Percentiles rank a stretch among this genome's conserved stretches.
phyloP scores from a whole-genome alignment of 2,113 vertebrate species.

The Drymodes brunneopygia region DNA sequence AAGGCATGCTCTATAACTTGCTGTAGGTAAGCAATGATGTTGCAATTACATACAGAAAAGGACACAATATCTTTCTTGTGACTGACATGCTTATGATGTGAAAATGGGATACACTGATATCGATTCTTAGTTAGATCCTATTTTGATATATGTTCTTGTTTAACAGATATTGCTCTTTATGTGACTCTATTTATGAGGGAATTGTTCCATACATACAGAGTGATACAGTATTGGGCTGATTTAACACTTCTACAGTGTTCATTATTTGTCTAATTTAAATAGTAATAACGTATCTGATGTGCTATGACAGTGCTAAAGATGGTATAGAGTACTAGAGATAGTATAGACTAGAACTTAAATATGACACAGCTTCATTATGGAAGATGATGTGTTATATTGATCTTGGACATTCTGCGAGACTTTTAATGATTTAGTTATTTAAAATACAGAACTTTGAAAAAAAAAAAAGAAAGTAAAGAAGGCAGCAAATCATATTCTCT shows the following conservation, averaged over 20 bases:
- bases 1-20: not conserved
- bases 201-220: conserved; percentile 17
- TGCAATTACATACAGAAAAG: conserved; percentile 28
- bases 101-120: conserved; percentile 24
- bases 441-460: not conserved
- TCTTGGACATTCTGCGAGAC: not conserved
- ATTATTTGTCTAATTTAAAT: conserved; percentile 72
- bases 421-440: not conserved
- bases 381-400: not conserved
- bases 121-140: conserved; percentile 60
- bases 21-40: conserved; percentile 19
- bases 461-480: not conserved
- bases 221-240: conserved; percentile 54
- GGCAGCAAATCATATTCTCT: not conserved
- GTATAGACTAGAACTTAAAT: conserved; percentile 45
- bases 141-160: conserved; percentile 65
- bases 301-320: conserved; percentile 42
- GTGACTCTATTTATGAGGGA: conserved; percentile 60
- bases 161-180: conserved; percentile 67
- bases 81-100: conserved; percentile 29
- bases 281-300: conserved; percentile 50
- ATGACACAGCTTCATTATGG: conserved; percentile 21
- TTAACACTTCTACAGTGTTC: conserved; percentile 54
- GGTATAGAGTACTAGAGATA: conserved; percentile 26
- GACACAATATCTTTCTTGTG: not conserved